phyloP scores from a whole-genome alignment of 1,140 invertebrate species.

The Drosophila arawakana region DNA sequence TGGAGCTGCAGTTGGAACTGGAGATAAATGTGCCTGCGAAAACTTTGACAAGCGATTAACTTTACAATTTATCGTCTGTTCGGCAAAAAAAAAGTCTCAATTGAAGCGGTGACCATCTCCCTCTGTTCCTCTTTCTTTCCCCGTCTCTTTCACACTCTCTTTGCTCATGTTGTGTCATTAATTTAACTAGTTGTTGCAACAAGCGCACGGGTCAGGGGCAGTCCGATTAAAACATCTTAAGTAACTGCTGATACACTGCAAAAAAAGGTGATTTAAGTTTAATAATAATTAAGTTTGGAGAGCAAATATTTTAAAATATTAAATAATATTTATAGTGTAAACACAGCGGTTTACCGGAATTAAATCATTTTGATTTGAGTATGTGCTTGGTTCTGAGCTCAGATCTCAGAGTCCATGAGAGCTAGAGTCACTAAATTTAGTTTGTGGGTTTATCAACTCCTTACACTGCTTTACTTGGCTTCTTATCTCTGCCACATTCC shows the following conservation, averaged over 20 bases:
- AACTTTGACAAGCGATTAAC: slow-evolving; percentile 82
- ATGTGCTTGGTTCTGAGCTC: no score
- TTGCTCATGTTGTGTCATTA: slow-evolving; percentile 72
- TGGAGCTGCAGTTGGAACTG: slow-evolving; percentile 1
- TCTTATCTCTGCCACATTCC: no score
- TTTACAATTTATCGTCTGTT: slow-evolving; percentile 72
- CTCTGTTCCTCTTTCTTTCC: background rate
- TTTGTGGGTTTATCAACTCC: no score
- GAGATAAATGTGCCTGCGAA: slow-evolving; percentile 77
- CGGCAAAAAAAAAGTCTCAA: slow-evolving; percentile 35
- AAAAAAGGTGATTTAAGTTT: background rate
- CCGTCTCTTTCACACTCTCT: background rate
- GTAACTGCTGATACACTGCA: background rate
- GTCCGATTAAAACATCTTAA: slow-evolving; percentile 74
- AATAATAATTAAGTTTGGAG: no score
- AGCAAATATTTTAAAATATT: no score
- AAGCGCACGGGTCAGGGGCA: slow-evolving; percentile 67
- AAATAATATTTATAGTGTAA: no score
- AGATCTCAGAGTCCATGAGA: no score
- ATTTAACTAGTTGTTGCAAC: slow-evolving; percentile 80
- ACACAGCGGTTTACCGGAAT: no score
- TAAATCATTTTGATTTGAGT: no score
- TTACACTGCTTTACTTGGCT: no score
- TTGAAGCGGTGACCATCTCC: slow-evolving; percentile 54
- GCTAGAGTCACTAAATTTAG: no score